phyloP scores from a whole-genome alignment of 2,888 invertebrate genomes.

The Hyalella azteca region DNA sequence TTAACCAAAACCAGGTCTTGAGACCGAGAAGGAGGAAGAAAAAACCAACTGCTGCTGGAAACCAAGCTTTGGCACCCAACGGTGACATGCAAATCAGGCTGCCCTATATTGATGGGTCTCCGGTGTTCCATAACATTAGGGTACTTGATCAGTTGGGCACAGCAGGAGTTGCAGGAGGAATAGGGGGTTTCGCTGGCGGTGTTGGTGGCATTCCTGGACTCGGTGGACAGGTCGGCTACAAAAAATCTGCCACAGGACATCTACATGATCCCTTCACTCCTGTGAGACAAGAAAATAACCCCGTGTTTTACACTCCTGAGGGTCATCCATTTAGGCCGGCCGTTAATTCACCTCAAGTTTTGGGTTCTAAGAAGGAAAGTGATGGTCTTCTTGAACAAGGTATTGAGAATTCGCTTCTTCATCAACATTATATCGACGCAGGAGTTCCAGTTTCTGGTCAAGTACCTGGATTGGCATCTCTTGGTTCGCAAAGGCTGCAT shows the following conservation, averaged over 20 bases:
- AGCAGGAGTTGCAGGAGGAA: neutral
- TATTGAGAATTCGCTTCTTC: too few relatives aligned
- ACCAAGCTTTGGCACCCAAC: neutral
- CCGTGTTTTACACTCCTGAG: neutral
- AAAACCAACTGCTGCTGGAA: neutral
- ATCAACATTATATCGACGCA: too few relatives aligned
- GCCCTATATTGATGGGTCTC: neutral
- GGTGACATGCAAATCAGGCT: neutral
- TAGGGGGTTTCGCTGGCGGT: neutral
- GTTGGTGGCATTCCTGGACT: too few relatives aligned
- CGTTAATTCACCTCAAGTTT: neutral
- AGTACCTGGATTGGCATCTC: too few relatives aligned
- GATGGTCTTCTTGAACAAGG: too few relatives aligned
- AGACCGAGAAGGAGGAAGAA: neutral
- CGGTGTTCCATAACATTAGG: conserved; percentile 3
- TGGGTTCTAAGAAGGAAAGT: neutral
- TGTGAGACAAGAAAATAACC: neutral
- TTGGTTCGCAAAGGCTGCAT: neutral
- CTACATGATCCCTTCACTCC: neutral
- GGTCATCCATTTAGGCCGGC: neutral
- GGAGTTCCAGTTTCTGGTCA: neutral
- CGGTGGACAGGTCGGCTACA: neutral
- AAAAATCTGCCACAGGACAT: neutral
- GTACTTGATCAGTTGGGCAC: neutral
- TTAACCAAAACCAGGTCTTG: conserved; percentile 21